A percentile compares a stretch with the other conserved stretches of the same genome.
phyloP scores from a whole-genome alignment of 2,113 vertebrate species.

The Nycticryphes semicollaris region DNA sequence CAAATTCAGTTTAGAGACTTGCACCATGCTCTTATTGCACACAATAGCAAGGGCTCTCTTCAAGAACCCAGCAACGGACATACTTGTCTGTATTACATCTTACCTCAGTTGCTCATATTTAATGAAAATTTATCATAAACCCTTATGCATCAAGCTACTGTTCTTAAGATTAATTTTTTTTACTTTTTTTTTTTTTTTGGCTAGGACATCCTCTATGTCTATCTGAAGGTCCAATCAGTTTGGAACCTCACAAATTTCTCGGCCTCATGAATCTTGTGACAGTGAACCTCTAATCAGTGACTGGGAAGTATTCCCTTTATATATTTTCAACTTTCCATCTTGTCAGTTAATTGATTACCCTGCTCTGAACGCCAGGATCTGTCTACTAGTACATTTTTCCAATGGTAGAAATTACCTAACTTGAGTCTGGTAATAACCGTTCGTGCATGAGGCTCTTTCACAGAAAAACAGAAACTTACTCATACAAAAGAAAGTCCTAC shows the following conservation, averaged over 20 bases:
- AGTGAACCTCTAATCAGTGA: background rate
- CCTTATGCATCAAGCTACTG: background rate
- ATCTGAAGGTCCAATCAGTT: background rate
- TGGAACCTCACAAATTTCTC: background rate
- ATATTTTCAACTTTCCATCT: background rate
- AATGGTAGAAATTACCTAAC: background rate
- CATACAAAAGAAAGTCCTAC: background rate
- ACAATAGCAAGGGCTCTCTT: background rate
- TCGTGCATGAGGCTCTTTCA: background rate
- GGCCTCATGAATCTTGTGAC: background rate
- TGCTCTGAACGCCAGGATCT: background rate
- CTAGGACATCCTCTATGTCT: background rate
- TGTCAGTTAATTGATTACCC: background rate
- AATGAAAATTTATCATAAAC: background rate
- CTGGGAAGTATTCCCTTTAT: background rate
- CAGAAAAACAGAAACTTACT: background rate
- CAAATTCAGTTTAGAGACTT: background rate
- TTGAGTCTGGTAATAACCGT: background rate
- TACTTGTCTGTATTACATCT: background rate
- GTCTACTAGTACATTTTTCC: background rate
- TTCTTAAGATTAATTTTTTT: background rate
- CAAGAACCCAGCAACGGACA: background rate
- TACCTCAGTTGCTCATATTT: background rate
- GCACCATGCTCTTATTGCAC: rapidly evolving
- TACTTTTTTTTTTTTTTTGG: background rate